Base-by-base conservation (phyloP, 2,888 invertebrate species). In the Drosophila nigricruria region DNA sequence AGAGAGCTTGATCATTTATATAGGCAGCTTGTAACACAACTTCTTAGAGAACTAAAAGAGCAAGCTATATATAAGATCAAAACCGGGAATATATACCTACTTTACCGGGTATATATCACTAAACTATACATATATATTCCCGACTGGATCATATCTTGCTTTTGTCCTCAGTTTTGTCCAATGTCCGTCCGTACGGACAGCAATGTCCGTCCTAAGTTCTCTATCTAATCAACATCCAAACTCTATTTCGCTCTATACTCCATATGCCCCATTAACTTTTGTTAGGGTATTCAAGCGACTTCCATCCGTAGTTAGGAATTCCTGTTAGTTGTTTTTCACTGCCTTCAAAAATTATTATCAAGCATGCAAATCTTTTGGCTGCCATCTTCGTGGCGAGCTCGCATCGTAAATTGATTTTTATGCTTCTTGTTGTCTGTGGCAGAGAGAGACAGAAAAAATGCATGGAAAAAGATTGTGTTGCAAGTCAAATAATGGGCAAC, bases 351-450 rank as follows among this genome's bases (percentile, higher is more conserved):
- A 89, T 91, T 77, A 90, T 91, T 91, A 91, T 91, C 92, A 85
- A 79, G 87, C 89, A 90, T 89, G 89, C 83, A 88, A 86, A 91
- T 91, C 92, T 90, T 71, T 70, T 54, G 54, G 58, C 57, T 68
- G 66, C 50, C 73, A 70, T 71, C 70, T 71, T 71, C 71, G 54
- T 70, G 69, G 84, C 69, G 47, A 30, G 56, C 40, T 62, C 78
- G 90, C 89, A 88, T 89, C 89, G 88, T 84, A 84, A 84, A 84
- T 84, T 84, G 89, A 84, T 82, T 84, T 84, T 84, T 89, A 86
- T 84, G 81, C 89, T 82, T 78, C 89, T 88, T 88, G 87, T 82
- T 82, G 78, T 43, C 49, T 64, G 53, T 38, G 53, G 49, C 38
- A 47, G n/a, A 47, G 30, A 27, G 27, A 1, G n/a, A 42, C 43